Conservation (phyloP, 2,888 invertebrate genomes). For the Trichopoda pennipes region DNA sequence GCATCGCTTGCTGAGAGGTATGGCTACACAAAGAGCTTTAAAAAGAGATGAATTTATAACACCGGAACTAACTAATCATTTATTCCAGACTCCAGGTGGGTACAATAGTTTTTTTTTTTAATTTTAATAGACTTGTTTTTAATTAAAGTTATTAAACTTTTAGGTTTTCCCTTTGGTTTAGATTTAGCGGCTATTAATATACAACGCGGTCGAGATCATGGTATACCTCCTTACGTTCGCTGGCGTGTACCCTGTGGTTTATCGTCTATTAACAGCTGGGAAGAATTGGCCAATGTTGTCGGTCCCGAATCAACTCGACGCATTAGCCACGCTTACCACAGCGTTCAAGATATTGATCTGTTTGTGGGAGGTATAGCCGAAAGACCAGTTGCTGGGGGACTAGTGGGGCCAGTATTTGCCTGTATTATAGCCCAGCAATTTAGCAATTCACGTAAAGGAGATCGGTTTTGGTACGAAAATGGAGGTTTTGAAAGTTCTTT, state of each 20-base stretch:
- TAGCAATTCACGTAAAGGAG: constrained; percentile 88
- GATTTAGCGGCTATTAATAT: constrained; percentile 94
- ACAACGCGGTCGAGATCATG: constrained; percentile 93
- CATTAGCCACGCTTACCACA: constrained; percentile 84
- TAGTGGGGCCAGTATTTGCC: constrained; percentile 93
- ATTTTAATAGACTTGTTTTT: not conserved
- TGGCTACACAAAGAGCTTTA: constrained; percentile 89
- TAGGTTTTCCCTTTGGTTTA: constrained; percentile 87
- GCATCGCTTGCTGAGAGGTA: constrained; percentile 88
- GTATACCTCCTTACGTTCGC: constrained; percentile 88
- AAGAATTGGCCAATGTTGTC: constrained; percentile 87
- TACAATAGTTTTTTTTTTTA: not conserved
- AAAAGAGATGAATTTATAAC: constrained; percentile 91
- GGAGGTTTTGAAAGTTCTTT: constrained; percentile 87
- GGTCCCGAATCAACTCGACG: constrained; percentile 84
- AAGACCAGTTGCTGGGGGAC: constrained; percentile 86
- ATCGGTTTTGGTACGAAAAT: constrained; percentile 93
- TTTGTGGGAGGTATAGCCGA: constrained; percentile 92
- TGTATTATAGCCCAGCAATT: constrained; percentile 95
- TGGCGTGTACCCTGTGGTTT: constrained; percentile 92
- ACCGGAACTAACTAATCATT: constrained; percentile 89
- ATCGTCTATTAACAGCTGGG: constrained; percentile 85
- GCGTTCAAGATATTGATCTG: constrained; percentile 91
- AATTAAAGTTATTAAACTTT: constrained; percentile 46
- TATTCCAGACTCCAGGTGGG: constrained; percentile 86